Evolutionary conservation across 2,888 invertebrate genomes (phyloP).

Genomic region (Meiosimyza decipiens): DNA sequence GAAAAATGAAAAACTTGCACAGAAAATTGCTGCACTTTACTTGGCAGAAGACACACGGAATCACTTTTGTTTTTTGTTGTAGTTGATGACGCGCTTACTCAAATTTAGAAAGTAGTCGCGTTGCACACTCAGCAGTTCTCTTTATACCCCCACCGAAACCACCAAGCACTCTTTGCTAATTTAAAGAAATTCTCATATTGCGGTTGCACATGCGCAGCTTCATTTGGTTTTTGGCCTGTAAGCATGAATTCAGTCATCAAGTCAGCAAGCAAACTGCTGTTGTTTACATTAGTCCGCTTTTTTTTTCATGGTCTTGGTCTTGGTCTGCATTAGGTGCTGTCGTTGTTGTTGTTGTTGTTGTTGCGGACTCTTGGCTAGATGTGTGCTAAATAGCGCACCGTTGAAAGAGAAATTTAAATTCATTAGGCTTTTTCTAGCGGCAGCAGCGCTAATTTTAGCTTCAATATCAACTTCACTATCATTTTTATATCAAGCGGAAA

Average conservation of each 20-base stretch:
- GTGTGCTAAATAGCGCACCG: conserved; percentile 24
- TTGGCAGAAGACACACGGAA: no score
- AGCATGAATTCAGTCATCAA: background rate
- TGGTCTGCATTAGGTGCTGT: background rate
- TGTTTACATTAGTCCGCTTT: background rate
- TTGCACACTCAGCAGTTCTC: background rate
- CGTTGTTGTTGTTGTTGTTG: background rate
- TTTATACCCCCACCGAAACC: background rate
- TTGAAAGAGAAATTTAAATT: conserved; percentile 29
- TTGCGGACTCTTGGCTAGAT: conserved; percentile 5
- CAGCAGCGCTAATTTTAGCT: no score
- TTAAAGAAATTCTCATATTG: no score
- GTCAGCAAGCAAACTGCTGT: background rate
- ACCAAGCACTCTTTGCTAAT: background rate
- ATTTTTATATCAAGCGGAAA: background rate
- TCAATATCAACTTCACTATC: conserved; percentile 3
- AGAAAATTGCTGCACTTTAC: no score
- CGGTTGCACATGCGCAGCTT: conserved; percentile 3
- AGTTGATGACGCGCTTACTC: conserved; percentile 1
- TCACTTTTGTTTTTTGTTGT: background rate
- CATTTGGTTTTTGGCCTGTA: background rate
- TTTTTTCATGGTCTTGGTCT: background rate
- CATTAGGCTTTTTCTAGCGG: background rate
- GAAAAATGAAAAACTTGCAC: no score
- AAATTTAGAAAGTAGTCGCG: background rate